Evolutionary conservation across 2,113 vertebrate species (phyloP).

Genomic region (Mystacornis crossleyi): DNA sequence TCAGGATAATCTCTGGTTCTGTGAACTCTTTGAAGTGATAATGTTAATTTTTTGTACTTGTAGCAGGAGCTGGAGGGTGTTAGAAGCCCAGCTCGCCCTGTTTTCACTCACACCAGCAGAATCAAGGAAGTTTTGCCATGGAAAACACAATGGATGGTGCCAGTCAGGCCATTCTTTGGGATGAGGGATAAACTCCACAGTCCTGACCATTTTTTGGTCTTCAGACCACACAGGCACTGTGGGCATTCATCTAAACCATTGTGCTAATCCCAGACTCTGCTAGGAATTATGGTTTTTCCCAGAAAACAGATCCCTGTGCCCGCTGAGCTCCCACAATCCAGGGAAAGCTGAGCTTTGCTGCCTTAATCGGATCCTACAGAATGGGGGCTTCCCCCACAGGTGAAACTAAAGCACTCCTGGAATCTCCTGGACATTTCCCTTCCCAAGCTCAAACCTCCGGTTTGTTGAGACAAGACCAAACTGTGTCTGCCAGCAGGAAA

Average conservation of each 20-base stretch:
- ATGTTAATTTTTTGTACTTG: neutral
- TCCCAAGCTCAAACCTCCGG: neutral
- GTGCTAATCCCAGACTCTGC: neutral
- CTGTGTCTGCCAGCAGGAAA: neutral
- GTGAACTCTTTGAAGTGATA: neutral
- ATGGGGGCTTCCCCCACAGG: neutral
- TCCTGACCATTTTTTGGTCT: neutral
- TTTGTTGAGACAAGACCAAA: neutral
- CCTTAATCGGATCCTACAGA: accelerated
- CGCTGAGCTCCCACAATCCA: accelerated
- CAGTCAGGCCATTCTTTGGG: neutral
- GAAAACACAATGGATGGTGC: accelerated
- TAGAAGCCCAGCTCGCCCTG: neutral
- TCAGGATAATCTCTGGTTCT: neutral
- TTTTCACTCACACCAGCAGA: accelerated
- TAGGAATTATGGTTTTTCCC: accelerated
- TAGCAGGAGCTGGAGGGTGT: neutral
- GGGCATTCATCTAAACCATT: accelerated
- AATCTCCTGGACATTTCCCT: neutral
- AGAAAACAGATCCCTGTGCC: neutral
- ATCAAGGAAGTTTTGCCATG: neutral
- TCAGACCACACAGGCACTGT: no score
- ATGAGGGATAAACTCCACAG: neutral
- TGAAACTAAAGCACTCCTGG: neutral
- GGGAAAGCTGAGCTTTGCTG: neutral